Evolutionary conservation across 2,797 vertebrate genomes (phyloP), one percentile per base, ranked within the genome.

Genomic region (Gymnoscopelus microlampas): DNA sequence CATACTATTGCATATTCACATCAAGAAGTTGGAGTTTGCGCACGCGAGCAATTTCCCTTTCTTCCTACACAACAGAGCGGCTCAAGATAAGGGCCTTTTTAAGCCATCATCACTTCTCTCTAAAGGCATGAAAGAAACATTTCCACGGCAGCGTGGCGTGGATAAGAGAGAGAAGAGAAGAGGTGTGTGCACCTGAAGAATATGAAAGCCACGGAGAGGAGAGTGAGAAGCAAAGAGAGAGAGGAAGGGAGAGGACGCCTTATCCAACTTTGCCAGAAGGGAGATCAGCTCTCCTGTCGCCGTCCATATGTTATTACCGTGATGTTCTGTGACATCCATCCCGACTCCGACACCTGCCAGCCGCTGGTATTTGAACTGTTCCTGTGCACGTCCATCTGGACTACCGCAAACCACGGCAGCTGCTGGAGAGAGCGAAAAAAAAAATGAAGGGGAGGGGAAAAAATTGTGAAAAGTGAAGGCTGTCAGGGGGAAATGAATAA

Each of bases 251-350:
- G 61, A 50, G 3, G 14, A 8, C 26, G 63, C 79, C 61, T 71
- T 74, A 79, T 80, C 81, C 84, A 72, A 85, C 70, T 71, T 44
- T 62, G 71, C 78, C 89, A 91, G 88, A 90, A 86, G 89, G 85
- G 74, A 85, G 90, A 88, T 89, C 82, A 84, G 74, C 79, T 91
- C 83, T 67, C 83, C 82, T 82, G 84, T 88, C 85, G 81, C 78
- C 72, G 56, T 86, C 90, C 91, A 91, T 91, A 89, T 91, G 92
- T 91, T 92, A 85, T 70, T 83, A 85, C 85, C 85, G 87, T 91
- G 91, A 91, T 91, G 89, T 90, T 91, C 85, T 85, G 87, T 91
- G 90, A 92, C 91, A 91, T 92, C 86, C 82, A 83, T 89, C 86
- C 77, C 79, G 80, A 87, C 78, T 85, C 77, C 81, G 88, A 91